Evolutionary conservation across 2,888 invertebrate genomes (phyloP).

Genomic region (Trypoxylon attenuatum): DNA sequence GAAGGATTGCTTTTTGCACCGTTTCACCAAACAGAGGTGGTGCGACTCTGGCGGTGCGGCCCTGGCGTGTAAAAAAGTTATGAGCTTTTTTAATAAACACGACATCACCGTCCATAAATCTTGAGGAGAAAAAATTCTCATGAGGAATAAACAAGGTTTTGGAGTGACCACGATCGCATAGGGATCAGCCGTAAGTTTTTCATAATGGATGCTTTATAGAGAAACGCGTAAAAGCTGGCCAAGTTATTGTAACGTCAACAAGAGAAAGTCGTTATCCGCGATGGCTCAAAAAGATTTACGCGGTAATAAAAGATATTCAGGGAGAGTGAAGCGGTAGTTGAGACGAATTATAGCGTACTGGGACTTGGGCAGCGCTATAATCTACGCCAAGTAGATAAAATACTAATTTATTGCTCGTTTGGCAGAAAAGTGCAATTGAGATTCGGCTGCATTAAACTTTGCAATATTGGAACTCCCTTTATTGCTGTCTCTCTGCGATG

Average conservation of each 20-base stretch:
- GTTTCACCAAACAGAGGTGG: no score
- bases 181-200: neutral
- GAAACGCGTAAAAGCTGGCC: conserved; percentile 20
- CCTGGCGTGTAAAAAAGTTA: no score
- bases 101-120: neutral
- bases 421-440: neutral
- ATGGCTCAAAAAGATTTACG: conserved; percentile 33
- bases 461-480: neutral
- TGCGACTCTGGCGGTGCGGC: no score
- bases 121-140: neutral
- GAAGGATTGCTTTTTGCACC: no score
- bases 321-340: conserved; percentile 16
- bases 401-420: conserved; percentile 8
- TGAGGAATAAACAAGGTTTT: neutral
- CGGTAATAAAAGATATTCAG: conserved; percentile 35
- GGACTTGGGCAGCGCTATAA: conserved; percentile 11
- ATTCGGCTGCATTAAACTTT: neutral
- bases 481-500: no score
- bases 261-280: conserved; percentile 33
- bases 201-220: neutral
- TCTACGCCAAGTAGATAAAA: conserved; percentile 10
- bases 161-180: neutral
- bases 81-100: no score
- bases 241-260: conserved; percentile 30
- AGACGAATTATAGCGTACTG: conserved; percentile 24